Conservation (phyloP, 2,113 vertebrate genomes). For the Forbesichthys papilliferus region DNA sequence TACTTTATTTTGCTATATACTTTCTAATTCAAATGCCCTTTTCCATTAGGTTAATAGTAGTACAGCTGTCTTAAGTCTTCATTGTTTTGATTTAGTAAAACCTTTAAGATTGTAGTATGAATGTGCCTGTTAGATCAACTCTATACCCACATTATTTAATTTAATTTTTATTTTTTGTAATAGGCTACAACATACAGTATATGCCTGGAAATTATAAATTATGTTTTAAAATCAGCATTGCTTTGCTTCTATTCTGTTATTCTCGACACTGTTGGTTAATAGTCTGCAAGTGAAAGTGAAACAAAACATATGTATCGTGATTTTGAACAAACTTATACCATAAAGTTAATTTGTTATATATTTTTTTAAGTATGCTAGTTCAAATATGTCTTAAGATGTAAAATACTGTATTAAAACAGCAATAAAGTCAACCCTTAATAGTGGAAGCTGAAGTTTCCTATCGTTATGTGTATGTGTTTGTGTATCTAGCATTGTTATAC, state of each 20-base stretch:
- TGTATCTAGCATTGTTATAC: no score
- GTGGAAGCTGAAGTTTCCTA: no score
- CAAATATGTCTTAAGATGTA: slow-evolving; percentile 22
- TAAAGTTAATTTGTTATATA: slow-evolving; percentile 51
- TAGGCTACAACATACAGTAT: slow-evolving; percentile 14
- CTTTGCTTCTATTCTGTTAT: slow-evolving; percentile 33
- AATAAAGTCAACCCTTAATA: slow-evolving; percentile 59
- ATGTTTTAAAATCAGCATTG: slow-evolving; percentile 54
- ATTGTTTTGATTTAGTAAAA: slow-evolving; percentile 47
- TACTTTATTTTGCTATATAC: slow-evolving; percentile 13
- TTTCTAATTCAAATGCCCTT: no score
- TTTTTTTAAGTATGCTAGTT: slow-evolving; percentile 10
- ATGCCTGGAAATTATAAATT: slow-evolving; percentile 22
- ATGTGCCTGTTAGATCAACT: slow-evolving; percentile 64
- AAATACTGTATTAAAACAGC: slow-evolving; percentile 60
- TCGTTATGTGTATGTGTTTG: no score
- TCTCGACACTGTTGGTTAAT: slow-evolving; percentile 1
- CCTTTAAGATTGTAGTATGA: slow-evolving; percentile 51
- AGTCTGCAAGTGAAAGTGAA: slow-evolving; percentile 17
- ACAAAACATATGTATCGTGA: no score
- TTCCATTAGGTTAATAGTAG: no score
- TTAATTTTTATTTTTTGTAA: slow-evolving; percentile 34
- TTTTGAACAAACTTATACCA: slow-evolving; percentile 2
- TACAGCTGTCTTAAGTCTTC: not conserved
- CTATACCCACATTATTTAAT: slow-evolving; percentile 40